Base-by-base conservation (phyloP, 2,888 invertebrate species). In the Panopea generosa region DNA sequence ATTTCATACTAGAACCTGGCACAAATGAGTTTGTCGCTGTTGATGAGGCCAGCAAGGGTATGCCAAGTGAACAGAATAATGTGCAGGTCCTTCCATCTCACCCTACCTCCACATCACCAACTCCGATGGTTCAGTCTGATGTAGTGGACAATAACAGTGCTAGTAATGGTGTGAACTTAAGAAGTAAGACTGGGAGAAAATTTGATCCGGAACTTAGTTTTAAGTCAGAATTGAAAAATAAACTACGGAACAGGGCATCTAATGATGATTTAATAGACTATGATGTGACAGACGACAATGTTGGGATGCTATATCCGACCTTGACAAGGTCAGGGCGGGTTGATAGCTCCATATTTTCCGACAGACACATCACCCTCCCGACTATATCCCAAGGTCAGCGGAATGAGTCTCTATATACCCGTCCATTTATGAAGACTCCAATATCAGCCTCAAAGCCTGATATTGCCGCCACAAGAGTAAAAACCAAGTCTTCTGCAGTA, bases 271-370 rank as follows among this genome's bases (percentile, higher is more conserved):
- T 76, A 4, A 66, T 56, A 14, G 80, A 80, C 45, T 45, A 56
- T 18, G 80, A 59, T 61, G 70, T 67, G 0, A 70, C 62, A 11
- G 52, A 67, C 24, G 70, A 69, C 11, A 70, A 73, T 27, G 65
- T 80, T 0, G 70, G 62, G 20, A 60, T 50, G 16, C 50, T 80
- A n/a, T 80, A 80, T 24, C 67, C 62, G 14, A 77, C 77, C 9
- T 55, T 77, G n/a, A 40, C 68, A 45, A 33, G 76, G 47, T 62
- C 66, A 16, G 27, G 20, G 20, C 4, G 11, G 4, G 11, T 33
- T 4, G 33, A 33, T 33, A 33, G 11, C 11, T 33, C 6, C 11
- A 11, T 11, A 7, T 11, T 7, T 7, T 33, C 33, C 11, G 6
- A 33, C 33, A 33, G 33, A 33, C 33, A 33, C 33, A 33, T 4